phyloP scores from a whole-genome alignment of 2,888 invertebrate species.

The Lasioglossum malachurum region DNA sequence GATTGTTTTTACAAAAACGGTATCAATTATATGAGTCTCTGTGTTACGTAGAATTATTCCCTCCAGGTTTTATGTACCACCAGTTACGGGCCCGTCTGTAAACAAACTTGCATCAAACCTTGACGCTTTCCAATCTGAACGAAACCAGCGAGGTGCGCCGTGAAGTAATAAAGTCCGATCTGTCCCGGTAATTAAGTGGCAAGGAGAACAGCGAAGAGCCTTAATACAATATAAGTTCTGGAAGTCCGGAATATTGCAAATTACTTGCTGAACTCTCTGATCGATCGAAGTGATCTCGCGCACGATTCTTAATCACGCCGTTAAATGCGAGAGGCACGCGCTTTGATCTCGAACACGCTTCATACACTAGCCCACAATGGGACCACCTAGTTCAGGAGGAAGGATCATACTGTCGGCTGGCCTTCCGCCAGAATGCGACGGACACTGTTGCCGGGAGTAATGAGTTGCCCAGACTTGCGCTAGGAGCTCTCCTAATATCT shows the following conservation, averaged over 20 bases:
- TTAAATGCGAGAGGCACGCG: not conserved
- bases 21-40: not conserved
- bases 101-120: not conserved
- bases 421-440: constrained; percentile 18
- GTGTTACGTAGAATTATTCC: not conserved
- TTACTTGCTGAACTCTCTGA: not conserved
- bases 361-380: constrained; percentile 10
- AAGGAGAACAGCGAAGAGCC: not conserved
- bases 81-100: not conserved
- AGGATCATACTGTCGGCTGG: constrained; percentile 11
- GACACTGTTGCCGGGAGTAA: constrained; percentile 25
- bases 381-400: constrained; percentile 1
- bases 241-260: not conserved
- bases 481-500: not conserved
- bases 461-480: constrained; percentile 23
- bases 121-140: not conserved
- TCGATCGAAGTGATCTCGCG: not conserved
- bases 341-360: constrained; percentile 14
- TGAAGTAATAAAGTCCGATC: not conserved
- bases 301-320: not conserved
- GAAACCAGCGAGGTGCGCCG: not conserved
- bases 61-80: not conserved
- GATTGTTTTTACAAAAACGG: no score
- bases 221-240: not conserved
- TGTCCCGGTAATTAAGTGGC: not conserved